These are phyloP conservation scores for Hirtodrosophila duncani DNA, from an alignment of 2,888 invertebrate species.

Conservation along the genomic window DNA sequence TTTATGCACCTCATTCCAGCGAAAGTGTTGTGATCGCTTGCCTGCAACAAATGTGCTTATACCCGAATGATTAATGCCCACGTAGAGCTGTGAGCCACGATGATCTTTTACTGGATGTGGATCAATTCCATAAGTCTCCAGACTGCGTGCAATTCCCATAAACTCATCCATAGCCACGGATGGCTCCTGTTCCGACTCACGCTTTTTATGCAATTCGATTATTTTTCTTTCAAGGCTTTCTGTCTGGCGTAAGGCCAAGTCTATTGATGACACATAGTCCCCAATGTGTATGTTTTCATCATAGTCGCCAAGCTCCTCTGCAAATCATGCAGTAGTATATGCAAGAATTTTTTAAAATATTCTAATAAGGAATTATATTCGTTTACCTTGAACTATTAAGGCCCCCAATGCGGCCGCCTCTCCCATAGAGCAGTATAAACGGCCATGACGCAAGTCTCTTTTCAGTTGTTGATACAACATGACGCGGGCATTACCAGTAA, in stretches of 20 bases:
- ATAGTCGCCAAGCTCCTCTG: conserved; percentile 97
- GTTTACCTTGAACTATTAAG: conserved; percentile 92
- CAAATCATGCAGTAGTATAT: conserved; percentile 36
- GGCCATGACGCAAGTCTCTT: conserved; percentile 95
- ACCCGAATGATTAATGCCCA: conserved; percentile 97
- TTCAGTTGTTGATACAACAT: conserved; percentile 97
- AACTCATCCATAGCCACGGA: conserved; percentile 94
- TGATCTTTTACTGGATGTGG: conserved; percentile 99
- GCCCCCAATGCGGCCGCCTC: conserved; percentile 94
- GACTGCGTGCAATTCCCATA: conserved; percentile 91
- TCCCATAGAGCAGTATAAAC: conserved; percentile 93
- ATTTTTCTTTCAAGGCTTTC: conserved; percentile 94
- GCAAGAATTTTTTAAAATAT: not conserved
- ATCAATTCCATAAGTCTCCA: conserved; percentile 98
- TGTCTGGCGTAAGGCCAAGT: conserved; percentile 94
- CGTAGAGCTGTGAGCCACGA: conserved; percentile 92
- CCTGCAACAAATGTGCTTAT: conserved; percentile 97
- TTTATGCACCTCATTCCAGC: conserved; percentile 97
- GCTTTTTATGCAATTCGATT: conserved; percentile 92
- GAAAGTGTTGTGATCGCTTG: conserved; percentile 94
- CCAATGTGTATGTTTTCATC: conserved; percentile 92
- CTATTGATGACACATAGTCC: conserved; percentile 94
- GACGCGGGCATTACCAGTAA: conserved; percentile 96
- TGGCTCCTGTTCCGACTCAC: conserved; percentile 91
- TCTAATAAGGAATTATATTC: not conserved